Evolutionary conservation across 1,140 invertebrate genomes (phyloP), one percentile per base, ranked within the genome.

Genomic region (Chionoecetes opilio): DNA sequence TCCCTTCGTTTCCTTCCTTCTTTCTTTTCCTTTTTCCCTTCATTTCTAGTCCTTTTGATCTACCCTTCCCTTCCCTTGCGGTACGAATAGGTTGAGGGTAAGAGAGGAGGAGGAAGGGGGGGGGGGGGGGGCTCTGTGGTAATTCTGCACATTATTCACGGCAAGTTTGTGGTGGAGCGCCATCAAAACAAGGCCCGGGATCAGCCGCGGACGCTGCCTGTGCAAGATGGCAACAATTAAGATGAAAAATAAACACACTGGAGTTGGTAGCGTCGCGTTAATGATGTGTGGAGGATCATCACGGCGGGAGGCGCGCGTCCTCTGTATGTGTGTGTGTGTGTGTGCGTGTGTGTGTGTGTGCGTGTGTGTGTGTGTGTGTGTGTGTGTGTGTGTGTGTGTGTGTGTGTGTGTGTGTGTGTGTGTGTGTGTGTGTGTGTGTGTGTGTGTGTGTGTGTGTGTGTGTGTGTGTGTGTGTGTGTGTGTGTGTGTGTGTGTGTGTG

Each of bases 101-200:
- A 87, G 85, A 87, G 32, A 87, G 85, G 37, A 87, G 34, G 32
- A 37, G 63, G 63, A 63, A 6, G 35, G 29, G 82, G n/a, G 8
- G 11, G 85, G 26, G 0, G 5, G 85, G 8, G 34, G 29, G 29
- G 11, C 34, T 90, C n/a, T 46, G 8, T 31, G 35, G 41, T 93
- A 93, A 93, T 93, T 88, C 85, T 75, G 84, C 53, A 93, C 92
- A 93, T 93, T 93, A 93, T 93, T 93, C 92, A 93, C 86, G 14
- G 75, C 92, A 88, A 88, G 92, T 93, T 93, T 93, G 92, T 93
- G 92, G 53, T 93, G 86, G 17, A 75, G 46, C 86, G 92, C 92
- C 92, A 93, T 93, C 92, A 93, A 93, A 93, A 93, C 92, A 93
- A 88, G 92, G 85, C 92, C 82, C 91, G 87, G 93, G 93, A 90